These are phyloP conservation scores for Augochlorella aurata DNA, from an alignment of 2,888 invertebrate species.

Conservation along the genomic window DNA sequence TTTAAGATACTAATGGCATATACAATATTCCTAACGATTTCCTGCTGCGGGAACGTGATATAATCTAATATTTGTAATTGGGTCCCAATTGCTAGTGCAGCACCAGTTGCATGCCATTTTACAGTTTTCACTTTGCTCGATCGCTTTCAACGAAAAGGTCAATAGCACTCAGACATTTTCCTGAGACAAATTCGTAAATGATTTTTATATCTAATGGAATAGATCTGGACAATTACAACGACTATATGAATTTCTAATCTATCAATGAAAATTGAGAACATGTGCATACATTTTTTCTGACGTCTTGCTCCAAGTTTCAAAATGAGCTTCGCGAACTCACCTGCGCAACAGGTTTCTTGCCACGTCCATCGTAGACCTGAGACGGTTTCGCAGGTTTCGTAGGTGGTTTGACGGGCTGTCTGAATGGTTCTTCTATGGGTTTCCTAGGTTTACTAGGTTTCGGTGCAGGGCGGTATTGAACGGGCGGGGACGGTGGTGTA, in stretches of 20 bases:
- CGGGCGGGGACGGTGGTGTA: constrained; percentile 39
- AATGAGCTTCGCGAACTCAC: constrained; percentile 50
- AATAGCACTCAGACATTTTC: neutral
- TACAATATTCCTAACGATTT: neutral
- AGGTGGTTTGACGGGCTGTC: constrained; percentile 56
- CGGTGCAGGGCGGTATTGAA: constrained; percentile 63
- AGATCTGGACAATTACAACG: no score
- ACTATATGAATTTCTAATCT: no score
- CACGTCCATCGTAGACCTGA: constrained; percentile 58
- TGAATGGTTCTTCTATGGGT: constrained; percentile 68
- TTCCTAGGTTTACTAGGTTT: constrained; percentile 72
- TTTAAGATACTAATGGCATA: neutral
- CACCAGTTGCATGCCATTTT: neutral
- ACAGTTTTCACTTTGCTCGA: neutral
- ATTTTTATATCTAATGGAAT: neutral
- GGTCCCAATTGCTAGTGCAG: neutral
- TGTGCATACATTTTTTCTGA: no score
- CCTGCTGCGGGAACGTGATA: neutral
- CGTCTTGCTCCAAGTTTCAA: no score
- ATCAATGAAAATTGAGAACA: no score
- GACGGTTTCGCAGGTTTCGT: constrained; percentile 58
- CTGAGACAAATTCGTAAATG: neutral
- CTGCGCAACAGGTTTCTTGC: constrained; percentile 88
- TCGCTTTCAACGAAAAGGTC: neutral
- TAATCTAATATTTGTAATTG: constrained; percentile 14